phyloP scores from a whole-genome alignment of 92 coral and sea anemone genomes.

The Plumapathes pennacea region DNA sequence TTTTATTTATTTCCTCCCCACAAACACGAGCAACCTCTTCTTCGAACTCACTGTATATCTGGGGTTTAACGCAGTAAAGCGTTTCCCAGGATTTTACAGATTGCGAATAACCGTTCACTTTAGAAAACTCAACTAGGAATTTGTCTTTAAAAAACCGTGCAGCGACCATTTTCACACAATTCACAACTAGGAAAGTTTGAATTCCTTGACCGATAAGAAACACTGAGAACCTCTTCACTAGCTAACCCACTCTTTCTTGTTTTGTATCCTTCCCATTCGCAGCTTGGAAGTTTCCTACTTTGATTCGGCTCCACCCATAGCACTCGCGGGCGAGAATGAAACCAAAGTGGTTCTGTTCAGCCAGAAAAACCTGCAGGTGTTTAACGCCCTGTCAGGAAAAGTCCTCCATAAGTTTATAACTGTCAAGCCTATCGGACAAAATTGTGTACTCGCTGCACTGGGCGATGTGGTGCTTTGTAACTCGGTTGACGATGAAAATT shows the following conservation, averaged over 20 bases:
- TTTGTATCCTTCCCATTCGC: background rate
- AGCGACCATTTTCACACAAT: too few species aligned
- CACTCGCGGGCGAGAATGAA: slow-evolving; percentile 56
- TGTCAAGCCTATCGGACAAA: slow-evolving; percentile 74
- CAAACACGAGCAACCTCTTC: too few species aligned
- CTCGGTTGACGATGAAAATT: slow-evolving; percentile 68
- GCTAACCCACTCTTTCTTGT: background rate
- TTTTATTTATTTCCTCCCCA: too few species aligned
- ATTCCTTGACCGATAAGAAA: too few species aligned
- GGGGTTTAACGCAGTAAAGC: too few species aligned
- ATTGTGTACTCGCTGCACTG: slow-evolving; percentile 50
- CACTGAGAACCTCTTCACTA: background rate
- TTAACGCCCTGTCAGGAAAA: slow-evolving; percentile 43
- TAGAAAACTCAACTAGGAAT: too few species aligned
- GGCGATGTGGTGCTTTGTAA: slow-evolving; percentile 51
- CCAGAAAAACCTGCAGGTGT: slow-evolving; percentile 54
- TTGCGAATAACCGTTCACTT: too few species aligned
- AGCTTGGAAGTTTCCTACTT: slow-evolving; percentile 57
- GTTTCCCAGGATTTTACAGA: too few species aligned
- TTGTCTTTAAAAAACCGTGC: too few species aligned
- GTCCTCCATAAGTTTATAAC: slow-evolving; percentile 11
- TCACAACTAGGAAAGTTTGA: background rate
- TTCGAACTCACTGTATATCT: too few species aligned
- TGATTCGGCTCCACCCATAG: slow-evolving; percentile 54
- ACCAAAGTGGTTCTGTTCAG: slow-evolving; percentile 54